Conservation (phyloP, 2,113 vertebrate genomes). For the Geococcyx californianus region DNA sequence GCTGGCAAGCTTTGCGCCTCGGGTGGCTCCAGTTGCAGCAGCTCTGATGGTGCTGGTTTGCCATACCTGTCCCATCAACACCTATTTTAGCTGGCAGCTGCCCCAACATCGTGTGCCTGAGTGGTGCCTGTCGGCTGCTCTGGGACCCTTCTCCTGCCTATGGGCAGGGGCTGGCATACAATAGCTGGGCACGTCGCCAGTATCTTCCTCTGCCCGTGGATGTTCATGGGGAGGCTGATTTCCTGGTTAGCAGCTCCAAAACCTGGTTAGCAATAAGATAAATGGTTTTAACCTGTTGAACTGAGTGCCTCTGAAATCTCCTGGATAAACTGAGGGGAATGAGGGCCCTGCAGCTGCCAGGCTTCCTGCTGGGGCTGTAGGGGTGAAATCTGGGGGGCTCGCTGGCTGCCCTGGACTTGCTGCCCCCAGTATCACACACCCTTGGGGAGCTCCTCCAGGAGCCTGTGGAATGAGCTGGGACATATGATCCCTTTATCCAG, state of each 20-base stretch:
- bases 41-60: not conserved
- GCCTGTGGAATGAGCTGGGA: not conserved
- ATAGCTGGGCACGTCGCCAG: not conserved
- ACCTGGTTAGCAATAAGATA: not conserved
- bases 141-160: not conserved
- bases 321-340: not conserved
- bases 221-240: not conserved
- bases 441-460: not conserved
- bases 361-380: not conserved
- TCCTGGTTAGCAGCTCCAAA: not conserved
- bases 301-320: not conserved
- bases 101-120: rapidly evolving
- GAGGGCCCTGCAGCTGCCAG: not conserved
- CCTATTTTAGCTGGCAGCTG: not conserved
- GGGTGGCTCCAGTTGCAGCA: not conserved
- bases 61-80: not conserved
- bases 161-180: rapidly evolving
- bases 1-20: not conserved
- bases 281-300: not conserved
- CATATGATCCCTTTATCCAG: not conserved
- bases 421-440: not conserved
- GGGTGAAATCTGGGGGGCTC: not conserved
- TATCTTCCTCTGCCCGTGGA: not conserved
- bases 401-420: not conserved
- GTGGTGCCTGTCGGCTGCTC: not conserved